Base-by-base conservation (phyloP, 2,113 vertebrate species). In the Leptobrachium ailaonicum region DNA sequence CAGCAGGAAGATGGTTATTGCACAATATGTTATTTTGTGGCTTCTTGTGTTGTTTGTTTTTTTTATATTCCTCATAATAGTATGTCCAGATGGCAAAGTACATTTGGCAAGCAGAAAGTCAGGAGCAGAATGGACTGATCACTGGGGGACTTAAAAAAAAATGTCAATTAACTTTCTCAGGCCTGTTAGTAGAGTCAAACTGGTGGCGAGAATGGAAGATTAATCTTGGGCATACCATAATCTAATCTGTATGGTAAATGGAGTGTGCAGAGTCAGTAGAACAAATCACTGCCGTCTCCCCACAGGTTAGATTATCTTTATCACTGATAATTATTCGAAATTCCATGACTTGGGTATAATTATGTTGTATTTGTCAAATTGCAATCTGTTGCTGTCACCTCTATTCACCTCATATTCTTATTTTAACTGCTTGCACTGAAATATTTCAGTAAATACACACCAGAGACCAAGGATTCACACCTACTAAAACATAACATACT, bases 21-120 rank as follows among this genome's bases (percentile, higher is more conserved):
- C 78, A 67, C 71, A 80, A 79, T 73, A 79, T 79, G 70, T 43
- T 73, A 66, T 73, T 67, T 67, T 67, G 78, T 67, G 53, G 54
- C 71, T 72, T 72, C 14, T 73, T 73, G 58, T 12, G 60, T 73
- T 53, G 69, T 64, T 66, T 80, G 41, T 73, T 71, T 45, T 13
- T 45, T 13, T 60, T 67, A 41, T 80, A n/a, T 66, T 58, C 7
- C 41, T 66, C 67, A 41, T 73, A 73, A 73, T 66, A 67, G 62
- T 73, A 80, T 67, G 71, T 62, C 71, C 78, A 80, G 78, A 80
- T 80, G 78, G 78, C 50, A 73, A 73, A 42, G 62, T 42, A 73
- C 70, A 73, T 80, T 80, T 80, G 78, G 78, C 78, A 80, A 73
- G 60, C 78, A 73, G 43, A 42, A 80, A 41, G 53, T 73, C 47